Percentiles rank a stretch among this genome's conserved stretches.
Evolutionary conservation across 2,113 vertebrate species (phyloP).

Genomic region (pig (Sus scrofa)): T2T-Sscrofa CM000818.6:122825501-122826000

Average conservation of each 20-base stretch:
- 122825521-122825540: background rate
- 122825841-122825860: accelerated
- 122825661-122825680: background rate
- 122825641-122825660: background rate
- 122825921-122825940: too few relatives aligned
- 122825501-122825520: background rate
- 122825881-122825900: background rate
- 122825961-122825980: background rate
- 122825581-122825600: background rate
- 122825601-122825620: background rate
- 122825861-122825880: background rate
- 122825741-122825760: background rate
- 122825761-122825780: background rate
- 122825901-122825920: background rate
- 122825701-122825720: too few relatives aligned
- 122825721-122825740: background rate
- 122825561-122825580: background rate
- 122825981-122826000: background rate
- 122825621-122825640: background rate
- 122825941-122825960: background rate
- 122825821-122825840: background rate
- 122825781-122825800: background rate
- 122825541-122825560: background rate
- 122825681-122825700: background rate
- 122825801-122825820: accelerated